phyloP scores from a whole-genome alignment of 2,113 vertebrate species.

The Xiphias gladius region DNA sequence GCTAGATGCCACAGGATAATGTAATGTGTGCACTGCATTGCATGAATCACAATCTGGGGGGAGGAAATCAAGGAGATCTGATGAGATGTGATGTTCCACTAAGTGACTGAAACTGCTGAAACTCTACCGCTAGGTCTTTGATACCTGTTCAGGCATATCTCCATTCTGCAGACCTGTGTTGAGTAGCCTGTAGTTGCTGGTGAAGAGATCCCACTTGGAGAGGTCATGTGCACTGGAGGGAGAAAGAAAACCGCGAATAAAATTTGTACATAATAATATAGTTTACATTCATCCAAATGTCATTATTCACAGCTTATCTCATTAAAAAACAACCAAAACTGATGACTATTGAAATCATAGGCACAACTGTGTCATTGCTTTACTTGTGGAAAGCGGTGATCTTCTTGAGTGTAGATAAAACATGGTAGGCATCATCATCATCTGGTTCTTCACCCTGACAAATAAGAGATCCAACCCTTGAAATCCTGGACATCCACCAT shows the following conservation, averaged over 20 bases:
- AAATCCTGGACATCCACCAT: not conserved
- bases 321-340: not conserved
- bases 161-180: conserved; percentile 97
- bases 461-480: conserved; percentile 3
- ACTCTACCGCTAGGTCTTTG: not conserved
- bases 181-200: conserved; percentile 94
- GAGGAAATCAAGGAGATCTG: conserved; percentile 5
- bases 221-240: conserved; percentile 93
- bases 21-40: conserved; percentile 98
- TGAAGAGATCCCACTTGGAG: conserved; percentile 97
- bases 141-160: conserved; percentile 97
- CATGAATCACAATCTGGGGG: conserved; percentile 95
- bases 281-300: not conserved
- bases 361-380: not conserved
- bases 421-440: conserved; percentile 96
- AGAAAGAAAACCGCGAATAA: not conserved
- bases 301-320: not conserved
- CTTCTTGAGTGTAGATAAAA: conserved; percentile 95
- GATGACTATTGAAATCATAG: not conserved
- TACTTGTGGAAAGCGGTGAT: conserved; percentile 99
- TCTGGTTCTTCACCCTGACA: conserved; percentile 94
- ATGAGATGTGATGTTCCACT: not conserved
- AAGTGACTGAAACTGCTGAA: not conserved
- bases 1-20: conserved; percentile 97
- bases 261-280: not conserved